Conservation (phyloP, 2,113 vertebrate species). For the Etia nguti region DNA sequence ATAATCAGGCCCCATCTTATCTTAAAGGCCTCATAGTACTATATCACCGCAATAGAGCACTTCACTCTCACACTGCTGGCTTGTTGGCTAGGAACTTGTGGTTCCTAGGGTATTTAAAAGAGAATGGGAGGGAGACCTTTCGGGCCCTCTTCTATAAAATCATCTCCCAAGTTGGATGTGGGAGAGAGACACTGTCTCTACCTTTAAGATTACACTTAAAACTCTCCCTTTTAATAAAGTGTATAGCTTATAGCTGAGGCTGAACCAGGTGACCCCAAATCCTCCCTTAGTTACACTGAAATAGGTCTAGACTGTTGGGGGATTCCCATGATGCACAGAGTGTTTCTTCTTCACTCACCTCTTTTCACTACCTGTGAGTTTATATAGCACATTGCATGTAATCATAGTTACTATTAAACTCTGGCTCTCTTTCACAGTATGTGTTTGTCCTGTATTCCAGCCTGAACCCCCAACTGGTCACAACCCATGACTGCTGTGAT, state of each 20-base stretch:
- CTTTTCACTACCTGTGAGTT: not conserved
- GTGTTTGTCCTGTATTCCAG: not conserved
- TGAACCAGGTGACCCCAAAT: too few species aligned
- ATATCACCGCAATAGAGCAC: not conserved
- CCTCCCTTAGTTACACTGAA: not conserved
- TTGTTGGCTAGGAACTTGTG: not conserved
- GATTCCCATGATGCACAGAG: not conserved
- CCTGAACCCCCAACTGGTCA: fast-evolving
- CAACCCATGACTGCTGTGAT: not conserved
- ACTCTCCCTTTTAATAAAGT: too few species aligned
- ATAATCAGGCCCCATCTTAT: not conserved
- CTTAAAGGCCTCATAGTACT: not conserved
- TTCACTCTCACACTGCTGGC: not conserved
- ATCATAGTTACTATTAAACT: not conserved
- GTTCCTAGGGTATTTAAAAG: not conserved
- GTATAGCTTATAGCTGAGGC: too few species aligned
- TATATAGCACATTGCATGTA: not conserved
- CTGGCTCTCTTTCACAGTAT: not conserved
- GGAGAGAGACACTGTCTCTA: too few species aligned
- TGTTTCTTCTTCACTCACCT: not conserved
- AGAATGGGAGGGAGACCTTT: too few species aligned
- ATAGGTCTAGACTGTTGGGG: not conserved
- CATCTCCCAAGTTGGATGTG: too few species aligned
- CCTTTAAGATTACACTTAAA: too few species aligned
- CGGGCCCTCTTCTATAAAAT: not conserved